These are phyloP conservation scores for Trichopria drosophilae DNA, from an alignment of 2,888 invertebrate genomes.

Conservation along the genomic window DNA sequence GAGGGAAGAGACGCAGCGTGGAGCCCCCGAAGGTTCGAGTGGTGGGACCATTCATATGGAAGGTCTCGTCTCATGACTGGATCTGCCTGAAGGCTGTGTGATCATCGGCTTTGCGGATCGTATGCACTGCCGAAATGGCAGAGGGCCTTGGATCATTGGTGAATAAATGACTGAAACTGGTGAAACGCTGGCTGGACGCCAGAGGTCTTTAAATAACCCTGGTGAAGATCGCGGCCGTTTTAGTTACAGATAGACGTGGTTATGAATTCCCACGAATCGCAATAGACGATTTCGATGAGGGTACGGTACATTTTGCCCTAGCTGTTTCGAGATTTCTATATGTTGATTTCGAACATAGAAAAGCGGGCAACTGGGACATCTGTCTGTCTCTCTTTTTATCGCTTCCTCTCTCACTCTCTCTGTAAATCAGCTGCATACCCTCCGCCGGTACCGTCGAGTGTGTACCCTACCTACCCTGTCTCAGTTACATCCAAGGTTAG, in stretches of 20 bases:
- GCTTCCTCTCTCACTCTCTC: too few relatives aligned
- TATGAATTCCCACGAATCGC: not conserved
- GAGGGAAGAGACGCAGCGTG: not conserved
- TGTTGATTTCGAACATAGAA: too few relatives aligned
- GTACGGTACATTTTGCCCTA: too few relatives aligned
- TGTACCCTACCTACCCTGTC: too few relatives aligned
- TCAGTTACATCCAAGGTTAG: too few relatives aligned
- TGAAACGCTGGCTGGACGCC: constrained; percentile 4
- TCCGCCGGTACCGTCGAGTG: too few relatives aligned
- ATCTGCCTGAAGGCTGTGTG: not conserved
- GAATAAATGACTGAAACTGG: constrained; percentile 5
- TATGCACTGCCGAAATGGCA: not conserved
- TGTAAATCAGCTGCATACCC: too few relatives aligned
- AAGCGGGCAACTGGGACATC: too few relatives aligned
- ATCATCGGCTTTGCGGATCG: constrained; percentile 17
- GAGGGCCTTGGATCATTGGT: not conserved
- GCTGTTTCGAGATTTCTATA: too few relatives aligned
- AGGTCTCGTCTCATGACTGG: constrained; percentile 12
- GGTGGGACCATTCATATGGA: constrained; percentile 12
- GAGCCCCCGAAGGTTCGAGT: constrained; percentile 1
- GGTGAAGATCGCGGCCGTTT: not conserved
- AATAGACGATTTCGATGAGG: too few relatives aligned
- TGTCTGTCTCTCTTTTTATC: too few relatives aligned
- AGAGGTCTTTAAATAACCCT: not conserved
- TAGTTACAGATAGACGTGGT: not conserved